A percentile compares a stretch with the other conserved stretches of the same genome.
Evolutionary conservation across 2,888 invertebrate genomes (phyloP).

Genomic region (Lasioglossum villosulum): DNA sequence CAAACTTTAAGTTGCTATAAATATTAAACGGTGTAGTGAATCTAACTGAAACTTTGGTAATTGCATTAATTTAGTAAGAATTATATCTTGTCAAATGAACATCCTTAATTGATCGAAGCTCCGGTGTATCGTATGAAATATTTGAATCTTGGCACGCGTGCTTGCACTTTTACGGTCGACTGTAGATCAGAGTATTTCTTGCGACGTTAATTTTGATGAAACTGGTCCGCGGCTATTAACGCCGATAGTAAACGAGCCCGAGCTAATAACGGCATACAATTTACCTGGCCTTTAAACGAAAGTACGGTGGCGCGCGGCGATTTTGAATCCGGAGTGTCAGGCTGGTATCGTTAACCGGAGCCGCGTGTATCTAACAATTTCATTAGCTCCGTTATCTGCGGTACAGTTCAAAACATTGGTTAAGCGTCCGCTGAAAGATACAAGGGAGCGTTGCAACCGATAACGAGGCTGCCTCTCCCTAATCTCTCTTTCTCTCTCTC

Average conservation of each 20-base stretch:
- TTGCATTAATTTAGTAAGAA: too few species aligned
- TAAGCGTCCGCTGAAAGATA: slow-evolving; percentile 56
- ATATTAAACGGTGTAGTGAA: too few species aligned
- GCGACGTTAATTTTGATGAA: not conserved
- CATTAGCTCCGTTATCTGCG: slow-evolving; percentile 51
- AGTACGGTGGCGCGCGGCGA: not conserved
- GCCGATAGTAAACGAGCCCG: not conserved
- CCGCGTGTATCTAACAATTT: slow-evolving; percentile 30
- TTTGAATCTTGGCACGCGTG: too few species aligned
- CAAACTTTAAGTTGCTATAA: too few species aligned
- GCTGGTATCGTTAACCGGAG: slow-evolving; percentile 23
- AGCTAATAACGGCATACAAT: not conserved
- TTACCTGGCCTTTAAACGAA: not conserved
- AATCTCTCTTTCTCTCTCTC: not conserved
- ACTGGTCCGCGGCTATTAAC: not conserved
- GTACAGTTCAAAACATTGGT: slow-evolving; percentile 57
- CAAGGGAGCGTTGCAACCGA: slow-evolving; percentile 50
- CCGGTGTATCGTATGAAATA: too few species aligned
- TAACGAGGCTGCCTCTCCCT: slow-evolving; percentile 47
- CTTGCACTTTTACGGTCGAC: too few species aligned
- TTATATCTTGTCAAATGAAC: too few species aligned
- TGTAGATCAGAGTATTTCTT: not conserved
- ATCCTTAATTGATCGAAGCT: too few species aligned
- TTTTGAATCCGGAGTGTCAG: not conserved
- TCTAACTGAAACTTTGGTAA: too few species aligned